Conservation (phyloP, 2,113 vertebrate genomes). For the Oenanthe melanoleuca region DNA sequence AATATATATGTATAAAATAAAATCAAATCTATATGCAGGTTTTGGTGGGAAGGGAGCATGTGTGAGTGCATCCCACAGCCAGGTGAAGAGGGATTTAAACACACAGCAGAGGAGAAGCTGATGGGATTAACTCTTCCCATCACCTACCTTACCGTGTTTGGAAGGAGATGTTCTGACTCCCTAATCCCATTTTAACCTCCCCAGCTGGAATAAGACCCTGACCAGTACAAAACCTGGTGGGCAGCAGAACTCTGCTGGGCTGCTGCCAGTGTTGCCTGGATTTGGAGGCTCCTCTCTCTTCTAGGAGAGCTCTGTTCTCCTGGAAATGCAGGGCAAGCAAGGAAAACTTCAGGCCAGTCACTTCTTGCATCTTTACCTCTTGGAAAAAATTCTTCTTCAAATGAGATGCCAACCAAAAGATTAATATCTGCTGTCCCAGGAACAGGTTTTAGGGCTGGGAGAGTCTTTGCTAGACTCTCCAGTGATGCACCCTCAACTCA, state of each 20-base stretch:
- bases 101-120: not conserved
- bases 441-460: not conserved
- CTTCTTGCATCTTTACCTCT: not conserved
- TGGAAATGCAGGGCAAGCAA: not conserved
- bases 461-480: not conserved
- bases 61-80: not conserved
- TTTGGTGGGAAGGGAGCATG: not conserved
- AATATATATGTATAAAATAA: not conserved
- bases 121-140: not conserved
- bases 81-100: not conserved
- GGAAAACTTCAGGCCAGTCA: not conserved
- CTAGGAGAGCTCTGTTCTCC: not conserved
- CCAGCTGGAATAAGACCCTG: fast-evolving
- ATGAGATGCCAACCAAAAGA: not conserved
- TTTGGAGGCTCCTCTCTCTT: not conserved
- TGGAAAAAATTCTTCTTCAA: not conserved
- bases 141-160: fast-evolving
- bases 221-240: not conserved
- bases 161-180: not conserved
- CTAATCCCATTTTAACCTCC: not conserved
- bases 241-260: not conserved
- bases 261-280: not conserved
- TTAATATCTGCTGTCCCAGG: fast-evolving
- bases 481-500: fast-evolving
- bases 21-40: fast-evolving